Percentiles rank a stretch among this genome's conserved stretches.
Evolutionary conservation across 2,888 invertebrate genomes (phyloP).

Genomic region (Mystacides longicornis): DNA sequence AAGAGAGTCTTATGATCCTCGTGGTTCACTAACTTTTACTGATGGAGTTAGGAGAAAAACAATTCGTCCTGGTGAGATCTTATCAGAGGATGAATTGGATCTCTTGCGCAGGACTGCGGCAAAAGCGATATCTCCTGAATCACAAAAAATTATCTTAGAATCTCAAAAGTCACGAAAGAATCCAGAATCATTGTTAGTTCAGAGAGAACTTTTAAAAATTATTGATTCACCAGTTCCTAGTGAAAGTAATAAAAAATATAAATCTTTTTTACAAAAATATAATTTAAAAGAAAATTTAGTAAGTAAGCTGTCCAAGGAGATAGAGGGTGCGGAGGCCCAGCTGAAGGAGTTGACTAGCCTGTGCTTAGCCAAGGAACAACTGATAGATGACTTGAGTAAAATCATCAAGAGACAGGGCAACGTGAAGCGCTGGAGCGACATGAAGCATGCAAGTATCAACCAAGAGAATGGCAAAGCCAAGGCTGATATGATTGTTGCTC

Average conservation of each 20-base stretch:
- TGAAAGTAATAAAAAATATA: slow-evolving; percentile 47
- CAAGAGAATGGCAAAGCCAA: slow-evolving; percentile 53
- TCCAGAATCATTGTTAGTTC: slow-evolving; percentile 49
- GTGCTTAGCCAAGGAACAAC: slow-evolving; percentile 58
- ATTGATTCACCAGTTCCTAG: slow-evolving; percentile 45
- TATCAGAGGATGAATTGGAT: slow-evolving; percentile 53
- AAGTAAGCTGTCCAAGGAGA: slow-evolving; percentile 49
- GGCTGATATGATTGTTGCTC: slow-evolving; percentile 48
- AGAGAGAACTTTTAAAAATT: slow-evolving; percentile 47
- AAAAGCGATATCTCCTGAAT: slow-evolving; percentile 47
- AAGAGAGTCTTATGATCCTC: slow-evolving; percentile 46
- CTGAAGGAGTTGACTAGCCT: slow-evolving; percentile 66
- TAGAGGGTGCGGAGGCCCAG: slow-evolving; percentile 59
- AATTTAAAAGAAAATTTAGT: slow-evolving; percentile 45
- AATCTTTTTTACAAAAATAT: slow-evolving; percentile 47
- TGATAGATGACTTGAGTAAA: slow-evolving; percentile 59
- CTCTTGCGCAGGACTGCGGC: slow-evolving; percentile 53
- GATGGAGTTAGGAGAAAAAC: slow-evolving; percentile 41
- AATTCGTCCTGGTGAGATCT: slow-evolving; percentile 54
- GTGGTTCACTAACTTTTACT: slow-evolving; percentile 34
- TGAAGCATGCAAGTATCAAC: slow-evolving; percentile 53
- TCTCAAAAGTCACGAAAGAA: slow-evolving; percentile 49
- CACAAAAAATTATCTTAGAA: slow-evolving; percentile 49
- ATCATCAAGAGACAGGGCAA: slow-evolving; percentile 36
- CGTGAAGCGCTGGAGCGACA: slow-evolving; percentile 45